Percentiles rank a stretch among this genome's conserved stretches.
These are phyloP conservation scores for Leucophora obtusa DNA, from an alignment of 2,888 invertebrate genomes.

Conservation along the genomic window DNA sequence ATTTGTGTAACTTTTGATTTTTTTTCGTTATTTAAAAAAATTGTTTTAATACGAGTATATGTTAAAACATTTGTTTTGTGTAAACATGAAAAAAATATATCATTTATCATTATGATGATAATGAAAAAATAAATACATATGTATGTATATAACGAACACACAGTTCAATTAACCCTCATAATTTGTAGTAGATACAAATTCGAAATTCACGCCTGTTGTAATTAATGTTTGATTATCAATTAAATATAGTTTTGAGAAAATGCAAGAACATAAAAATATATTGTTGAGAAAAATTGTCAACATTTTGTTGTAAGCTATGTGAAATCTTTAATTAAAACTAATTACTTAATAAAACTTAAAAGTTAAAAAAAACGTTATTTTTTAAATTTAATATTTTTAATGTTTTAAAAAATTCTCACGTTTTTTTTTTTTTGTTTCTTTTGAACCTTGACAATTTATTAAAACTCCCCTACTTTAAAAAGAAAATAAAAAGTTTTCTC, in stretches of 20 bases:
- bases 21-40: neutral
- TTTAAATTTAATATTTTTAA: constrained; percentile 3
- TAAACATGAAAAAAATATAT: constrained; percentile 6
- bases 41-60: neutral
- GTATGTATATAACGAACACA: constrained; percentile 25
- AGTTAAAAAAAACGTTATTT: neutral
- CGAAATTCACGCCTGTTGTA: constrained; percentile 54
- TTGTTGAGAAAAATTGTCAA: constrained; percentile 12
- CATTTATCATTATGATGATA: constrained; percentile 43
- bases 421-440: constrained; percentile 23
- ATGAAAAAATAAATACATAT: constrained; percentile 22
- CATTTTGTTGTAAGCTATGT: neutral
- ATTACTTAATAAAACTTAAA: neutral
- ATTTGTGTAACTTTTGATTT: neutral
- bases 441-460: constrained; percentile 24
- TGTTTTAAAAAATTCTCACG: constrained; percentile 56
- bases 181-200: constrained; percentile 45
- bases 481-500: constrained; percentile 23
- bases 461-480: constrained; percentile 52
- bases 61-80: neutral
- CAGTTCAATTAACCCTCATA: constrained; percentile 61
- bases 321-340: neutral
- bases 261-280: neutral
- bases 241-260: neutral
- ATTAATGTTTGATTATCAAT: constrained; percentile 33